These are phyloP conservation scores for Microtus ochrogaster DNA, from an alignment of 2,113 vertebrate species.

Conservation along the genomic window DNA sequence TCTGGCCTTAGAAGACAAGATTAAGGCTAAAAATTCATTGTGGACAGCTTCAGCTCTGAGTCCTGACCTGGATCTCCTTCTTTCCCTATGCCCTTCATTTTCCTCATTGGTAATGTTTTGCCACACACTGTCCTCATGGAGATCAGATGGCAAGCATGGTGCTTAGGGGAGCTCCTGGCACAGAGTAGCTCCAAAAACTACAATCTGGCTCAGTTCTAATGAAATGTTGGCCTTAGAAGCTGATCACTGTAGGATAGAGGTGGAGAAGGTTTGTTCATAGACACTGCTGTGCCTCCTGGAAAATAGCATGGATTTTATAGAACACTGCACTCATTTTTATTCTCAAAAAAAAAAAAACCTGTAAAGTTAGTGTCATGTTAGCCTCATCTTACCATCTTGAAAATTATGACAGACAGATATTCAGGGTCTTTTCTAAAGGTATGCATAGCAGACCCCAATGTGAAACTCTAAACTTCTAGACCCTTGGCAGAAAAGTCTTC, in stretches of 20 bases:
- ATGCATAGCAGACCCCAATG: not conserved
- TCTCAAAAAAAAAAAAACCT: not conserved
- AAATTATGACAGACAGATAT: constrained; percentile 17
- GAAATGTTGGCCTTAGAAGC: constrained; percentile 29
- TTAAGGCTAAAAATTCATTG: not conserved
- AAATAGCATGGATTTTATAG: constrained; percentile 30
- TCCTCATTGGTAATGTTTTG: not conserved
- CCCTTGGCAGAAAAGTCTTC: not conserved
- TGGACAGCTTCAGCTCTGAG: not conserved
- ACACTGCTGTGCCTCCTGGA: not conserved
- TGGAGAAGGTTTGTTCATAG: not conserved
- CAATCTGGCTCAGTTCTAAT: not conserved
- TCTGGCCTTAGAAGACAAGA: not conserved
- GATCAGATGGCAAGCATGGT: not conserved
- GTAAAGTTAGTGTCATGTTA: constrained; percentile 27
- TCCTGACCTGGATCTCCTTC: not conserved
- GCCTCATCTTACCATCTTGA: constrained; percentile 39
- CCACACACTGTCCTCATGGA: not conserved
- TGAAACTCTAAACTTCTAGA: not conserved
- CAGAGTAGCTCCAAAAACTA: not conserved
- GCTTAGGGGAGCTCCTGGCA: not conserved
- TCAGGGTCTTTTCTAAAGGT: constrained; percentile 25
- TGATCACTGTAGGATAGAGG: not conserved
- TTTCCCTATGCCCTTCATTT: not conserved
- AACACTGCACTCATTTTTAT: not conserved